Evolutionary conservation across 2,888 invertebrate species (phyloP).

Genomic region (Mesorhabditis sp.): DNA sequence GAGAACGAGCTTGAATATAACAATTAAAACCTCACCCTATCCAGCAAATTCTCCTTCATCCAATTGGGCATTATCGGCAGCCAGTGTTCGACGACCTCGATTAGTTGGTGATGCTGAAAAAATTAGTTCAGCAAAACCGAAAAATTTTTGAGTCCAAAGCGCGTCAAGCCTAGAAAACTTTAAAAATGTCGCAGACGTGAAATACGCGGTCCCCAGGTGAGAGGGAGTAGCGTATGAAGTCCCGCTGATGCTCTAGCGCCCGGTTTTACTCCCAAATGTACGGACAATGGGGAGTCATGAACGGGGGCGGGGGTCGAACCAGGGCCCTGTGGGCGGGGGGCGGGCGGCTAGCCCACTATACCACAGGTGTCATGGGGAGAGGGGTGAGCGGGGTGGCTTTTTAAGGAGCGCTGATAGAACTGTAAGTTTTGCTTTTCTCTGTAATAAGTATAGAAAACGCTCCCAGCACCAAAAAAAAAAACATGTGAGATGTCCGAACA

Average conservation of each 20-base stretch:
- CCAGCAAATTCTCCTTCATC: conserved; percentile 78
- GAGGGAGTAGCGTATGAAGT: not conserved
- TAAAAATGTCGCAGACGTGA: conserved; percentile 3
- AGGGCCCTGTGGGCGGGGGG: too few relatives aligned
- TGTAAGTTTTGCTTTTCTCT: too few relatives aligned
- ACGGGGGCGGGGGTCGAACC: too few relatives aligned
- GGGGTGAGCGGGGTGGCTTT: too few relatives aligned
- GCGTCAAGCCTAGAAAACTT: not conserved
- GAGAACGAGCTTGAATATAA: not conserved
- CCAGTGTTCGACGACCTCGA: conserved; percentile 79
- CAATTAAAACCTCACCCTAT: conserved; percentile 65
- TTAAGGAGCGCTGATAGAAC: too few relatives aligned
- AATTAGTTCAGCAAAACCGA: conserved; percentile 54
- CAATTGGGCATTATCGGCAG: conserved; percentile 75
- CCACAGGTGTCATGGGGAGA: too few relatives aligned
- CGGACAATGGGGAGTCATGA: too few relatives aligned
- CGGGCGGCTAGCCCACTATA: too few relatives aligned
- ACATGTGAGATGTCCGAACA: too few relatives aligned
- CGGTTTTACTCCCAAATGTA: not conserved
- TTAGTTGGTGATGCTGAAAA: conserved; percentile 62
- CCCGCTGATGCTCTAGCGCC: not conserved
- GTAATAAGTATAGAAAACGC: too few relatives aligned
- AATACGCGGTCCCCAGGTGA: not conserved
- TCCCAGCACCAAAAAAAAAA: too few relatives aligned
- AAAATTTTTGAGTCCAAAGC: not conserved